phyloP scores from a whole-genome alignment of 2,797 vertebrate genomes.

The Intellagama lesueurii region DNA sequence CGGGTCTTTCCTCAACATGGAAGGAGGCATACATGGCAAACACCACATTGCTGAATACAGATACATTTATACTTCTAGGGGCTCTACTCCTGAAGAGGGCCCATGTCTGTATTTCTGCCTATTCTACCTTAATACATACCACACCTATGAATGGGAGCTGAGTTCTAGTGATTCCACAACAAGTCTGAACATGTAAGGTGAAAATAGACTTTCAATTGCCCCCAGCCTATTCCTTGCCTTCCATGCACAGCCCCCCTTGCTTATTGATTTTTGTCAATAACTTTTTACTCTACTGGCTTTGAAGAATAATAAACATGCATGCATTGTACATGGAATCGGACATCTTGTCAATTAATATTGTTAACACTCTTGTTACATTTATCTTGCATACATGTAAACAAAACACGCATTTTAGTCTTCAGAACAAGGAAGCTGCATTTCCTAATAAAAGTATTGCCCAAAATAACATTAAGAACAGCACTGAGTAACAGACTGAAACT shows the following conservation, averaged over 20 bases:
- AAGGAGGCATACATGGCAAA: not conserved
- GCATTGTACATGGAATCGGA: not conserved
- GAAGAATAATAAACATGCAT: not conserved
- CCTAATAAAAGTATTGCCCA: too few relatives aligned
- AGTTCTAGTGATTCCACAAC: not conserved
- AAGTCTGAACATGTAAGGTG: not conserved
- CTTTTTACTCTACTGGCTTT: not conserved
- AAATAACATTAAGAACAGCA: too few relatives aligned
- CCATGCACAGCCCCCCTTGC: too few relatives aligned
- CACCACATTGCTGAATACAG: not conserved
- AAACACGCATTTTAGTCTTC: not conserved
- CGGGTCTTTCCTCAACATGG: not conserved
- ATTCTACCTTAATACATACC: not conserved
- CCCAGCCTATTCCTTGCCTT: not conserved
- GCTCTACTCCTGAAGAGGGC: not conserved
- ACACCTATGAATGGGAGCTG: not conserved
- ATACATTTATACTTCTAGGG: not conserved
- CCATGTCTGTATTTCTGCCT: not conserved
- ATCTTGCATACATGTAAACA: not conserved
- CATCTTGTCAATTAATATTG: not conserved
- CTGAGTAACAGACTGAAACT: too few relatives aligned
- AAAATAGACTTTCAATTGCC: not conserved
- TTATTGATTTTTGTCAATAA: not conserved
- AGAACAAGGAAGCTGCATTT: too few relatives aligned
- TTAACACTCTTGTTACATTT: not conserved